Percentiles rank a stretch among this genome's conserved stretches.
phyloP scores from a whole-genome alignment of 2,888 invertebrate species.

The Drosophila paramelanica region DNA sequence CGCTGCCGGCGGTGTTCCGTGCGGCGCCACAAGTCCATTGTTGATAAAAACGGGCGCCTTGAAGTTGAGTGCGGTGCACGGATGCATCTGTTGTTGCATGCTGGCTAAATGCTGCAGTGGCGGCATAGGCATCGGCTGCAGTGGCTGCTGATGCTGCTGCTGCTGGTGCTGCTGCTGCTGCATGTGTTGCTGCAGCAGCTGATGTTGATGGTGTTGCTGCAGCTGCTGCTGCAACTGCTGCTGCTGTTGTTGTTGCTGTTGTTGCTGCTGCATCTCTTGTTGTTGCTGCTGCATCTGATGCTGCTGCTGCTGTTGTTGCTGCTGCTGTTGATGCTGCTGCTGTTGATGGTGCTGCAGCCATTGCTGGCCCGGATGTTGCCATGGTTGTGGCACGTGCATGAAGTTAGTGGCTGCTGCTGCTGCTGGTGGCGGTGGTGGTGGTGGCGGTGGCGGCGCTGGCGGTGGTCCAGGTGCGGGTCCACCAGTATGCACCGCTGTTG shows the following conservation, averaged over 20 bases:
- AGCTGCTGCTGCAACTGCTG: neutral
- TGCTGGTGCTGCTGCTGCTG: neutral
- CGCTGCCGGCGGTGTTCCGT: neutral
- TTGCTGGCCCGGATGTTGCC: constrained; percentile 1
- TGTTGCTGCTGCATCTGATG: neutral
- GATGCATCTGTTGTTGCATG: constrained; percentile 2
- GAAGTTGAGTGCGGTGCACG: constrained; percentile 2
- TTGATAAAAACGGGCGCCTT: constrained; percentile 11
- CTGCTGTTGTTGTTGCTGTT: neutral
- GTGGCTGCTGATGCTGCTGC: constrained; percentile 1
- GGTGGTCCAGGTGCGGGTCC: neutral
- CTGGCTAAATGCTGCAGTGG: neutral
- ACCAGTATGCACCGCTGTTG: neutral
- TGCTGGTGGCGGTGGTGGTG: neutral
- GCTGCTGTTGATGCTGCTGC: neutral
- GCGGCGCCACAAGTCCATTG: neutral
- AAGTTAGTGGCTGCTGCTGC: neutral
- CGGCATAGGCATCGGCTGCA: neutral
- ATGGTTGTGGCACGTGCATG: neutral
- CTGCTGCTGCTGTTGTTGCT: neutral
- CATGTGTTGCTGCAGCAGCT: neutral
- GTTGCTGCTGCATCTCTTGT: neutral
- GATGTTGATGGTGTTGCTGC: neutral
- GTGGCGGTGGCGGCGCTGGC: neutral
- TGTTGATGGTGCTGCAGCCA: neutral